Base-by-base conservation (phyloP, 2,888 invertebrate species). In the Taenaris catops region DNA sequence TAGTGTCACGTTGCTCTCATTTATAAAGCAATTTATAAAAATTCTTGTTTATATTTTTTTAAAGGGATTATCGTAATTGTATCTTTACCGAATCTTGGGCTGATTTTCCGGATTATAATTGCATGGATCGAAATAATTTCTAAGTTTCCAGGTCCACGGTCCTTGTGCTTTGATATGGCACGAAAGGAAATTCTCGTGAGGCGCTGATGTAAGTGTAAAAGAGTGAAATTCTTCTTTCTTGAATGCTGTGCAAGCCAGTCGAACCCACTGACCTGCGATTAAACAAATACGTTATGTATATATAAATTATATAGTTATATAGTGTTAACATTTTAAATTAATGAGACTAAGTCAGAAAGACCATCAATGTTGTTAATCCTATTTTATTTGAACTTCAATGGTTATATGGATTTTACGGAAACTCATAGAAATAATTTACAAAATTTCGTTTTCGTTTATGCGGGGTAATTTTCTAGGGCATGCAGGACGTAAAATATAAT, bases 91-190 rank as follows among this genome's bases (percentile, higher is more conserved):
- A 36, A 94, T 93, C 69, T 95, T 95, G 0, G 96, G 96, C 55
- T 93, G 94, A 55, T 93, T 93, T 49, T 95, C 95, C 0, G 94
- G 91, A 66, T 93, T 95, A 56, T 92, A 96, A 63, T 97, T 96
- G 70, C 95, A 95, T 0, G 97, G 96, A 72, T 97, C 96, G 58
- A 97, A 97, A 61, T 96, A 96, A 68, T 97, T 97, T 25, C 98
- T 89, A 9, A 98, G 80, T 56, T 98, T 97, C 97, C 97, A 98
- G 0, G 98, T 98, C 97, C 97, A 98, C 0, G 97, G 97, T 0
- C 98, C 92, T 63, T 91, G 91, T 0, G 91, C 91, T 50, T 98
- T 98, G 49, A 98, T 98, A 66, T 98, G 98, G 58, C 97, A 96
- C 1, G 97, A 96, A 5, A 98, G 88, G 70, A 92, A 96, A 72